Percentiles rank a stretch among this genome's conserved stretches.
These are phyloP conservation scores for Adineta ricciae DNA, from an alignment of 2,888 invertebrate genomes.

Conservation along the genomic window DNA sequence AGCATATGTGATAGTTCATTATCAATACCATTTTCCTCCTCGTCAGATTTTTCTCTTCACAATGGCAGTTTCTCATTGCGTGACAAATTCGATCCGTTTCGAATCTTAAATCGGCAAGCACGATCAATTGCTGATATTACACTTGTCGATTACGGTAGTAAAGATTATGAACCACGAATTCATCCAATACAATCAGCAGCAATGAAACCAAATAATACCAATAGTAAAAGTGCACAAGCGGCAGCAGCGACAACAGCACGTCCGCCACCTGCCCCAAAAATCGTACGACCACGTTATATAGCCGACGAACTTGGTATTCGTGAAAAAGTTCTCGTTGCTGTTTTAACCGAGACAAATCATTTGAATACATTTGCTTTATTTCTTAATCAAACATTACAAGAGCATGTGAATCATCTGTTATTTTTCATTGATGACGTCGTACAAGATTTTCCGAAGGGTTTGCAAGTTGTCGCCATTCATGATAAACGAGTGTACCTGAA, in stretches of 20 bases:
- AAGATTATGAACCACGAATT: slow-evolving; percentile 31
- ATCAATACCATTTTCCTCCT: neutral
- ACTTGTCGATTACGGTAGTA: neutral
- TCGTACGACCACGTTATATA: slow-evolving; percentile 61
- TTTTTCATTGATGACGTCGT: slow-evolving; percentile 23
- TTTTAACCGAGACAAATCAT: slow-evolving; percentile 63
- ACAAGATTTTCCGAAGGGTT: slow-evolving; percentile 21
- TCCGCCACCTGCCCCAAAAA: neutral
- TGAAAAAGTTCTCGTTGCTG: slow-evolving; percentile 74
- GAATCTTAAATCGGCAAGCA: neutral
- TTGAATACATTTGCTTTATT: slow-evolving; percentile 74
- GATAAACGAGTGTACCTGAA: slow-evolving; percentile 66
- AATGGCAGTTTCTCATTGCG: neutral
- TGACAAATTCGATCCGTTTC: neutral
- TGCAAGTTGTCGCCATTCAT: slow-evolving; percentile 69
- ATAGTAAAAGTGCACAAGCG: neutral
- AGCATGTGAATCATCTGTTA: slow-evolving; percentile 22
- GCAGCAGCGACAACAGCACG: neutral
- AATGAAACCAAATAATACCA: neutral
- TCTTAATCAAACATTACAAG: slow-evolving; percentile 48
- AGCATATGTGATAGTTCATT: slow-evolving; percentile 24
- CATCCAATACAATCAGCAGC: neutral
- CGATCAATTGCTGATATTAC: neutral
- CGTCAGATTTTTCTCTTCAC: neutral
- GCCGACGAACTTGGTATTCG: slow-evolving; percentile 86